These are phyloP conservation scores for Luscinia megarhynchos DNA, from an alignment of 2,797 vertebrate species.

Conservation along the genomic window DNA sequence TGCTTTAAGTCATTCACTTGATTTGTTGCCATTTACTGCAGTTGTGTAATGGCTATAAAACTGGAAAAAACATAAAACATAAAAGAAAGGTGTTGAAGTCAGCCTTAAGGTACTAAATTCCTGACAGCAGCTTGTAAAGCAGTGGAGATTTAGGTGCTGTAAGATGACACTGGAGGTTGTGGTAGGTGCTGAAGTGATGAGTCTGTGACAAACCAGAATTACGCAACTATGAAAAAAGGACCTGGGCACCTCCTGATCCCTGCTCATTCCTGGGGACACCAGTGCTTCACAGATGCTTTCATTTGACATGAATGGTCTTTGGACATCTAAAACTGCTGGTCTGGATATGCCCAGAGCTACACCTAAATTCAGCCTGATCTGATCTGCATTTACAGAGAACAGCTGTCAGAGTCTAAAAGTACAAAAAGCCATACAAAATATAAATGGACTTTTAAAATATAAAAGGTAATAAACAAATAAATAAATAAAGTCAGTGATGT, in stretches of 20 bases:
- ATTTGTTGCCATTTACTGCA: conserved; percentile 72
- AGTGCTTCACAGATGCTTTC: background rate
- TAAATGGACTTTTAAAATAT: background rate
- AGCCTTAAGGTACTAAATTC: conserved; percentile 75
- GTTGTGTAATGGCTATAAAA: conserved; percentile 73
- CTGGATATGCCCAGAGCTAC: background rate
- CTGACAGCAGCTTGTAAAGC: conserved; percentile 77
- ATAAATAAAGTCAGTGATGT: background rate
- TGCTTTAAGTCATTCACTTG: conserved; percentile 62
- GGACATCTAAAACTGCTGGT: background rate
- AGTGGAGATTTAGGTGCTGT: conserved; percentile 59
- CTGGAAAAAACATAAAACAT: conserved; percentile 72
- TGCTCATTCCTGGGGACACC: background rate
- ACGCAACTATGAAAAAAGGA: background rate
- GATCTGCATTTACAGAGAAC: background rate
- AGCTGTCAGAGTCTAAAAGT: background rate
- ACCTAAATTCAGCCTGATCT: background rate
- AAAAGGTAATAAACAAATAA: background rate
- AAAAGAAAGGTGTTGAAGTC: conserved; percentile 78
- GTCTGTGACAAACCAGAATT: background rate
- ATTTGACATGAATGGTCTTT: background rate
- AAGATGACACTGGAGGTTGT: conserved; percentile 19
- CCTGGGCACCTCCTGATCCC: background rate
- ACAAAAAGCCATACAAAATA: background rate
- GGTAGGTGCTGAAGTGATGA: background rate